These are phyloP conservation scores for Physeter macrocephalus DNA, from an alignment of 2,113 vertebrate species.

Conservation along the genomic window DNA sequence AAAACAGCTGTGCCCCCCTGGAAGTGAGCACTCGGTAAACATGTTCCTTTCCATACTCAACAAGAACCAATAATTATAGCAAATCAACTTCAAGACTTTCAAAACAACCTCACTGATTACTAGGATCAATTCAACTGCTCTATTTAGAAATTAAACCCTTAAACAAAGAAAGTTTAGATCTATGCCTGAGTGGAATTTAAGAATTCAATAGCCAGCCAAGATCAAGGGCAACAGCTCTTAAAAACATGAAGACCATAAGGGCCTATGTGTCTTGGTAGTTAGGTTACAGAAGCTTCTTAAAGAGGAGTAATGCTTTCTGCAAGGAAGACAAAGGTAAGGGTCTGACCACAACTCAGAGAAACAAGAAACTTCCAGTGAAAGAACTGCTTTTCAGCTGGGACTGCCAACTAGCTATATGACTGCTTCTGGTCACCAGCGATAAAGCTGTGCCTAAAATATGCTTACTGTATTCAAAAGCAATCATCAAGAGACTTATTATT, in stretches of 20 bases:
- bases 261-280: not conserved
- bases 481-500: not conserved
- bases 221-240: not conserved
- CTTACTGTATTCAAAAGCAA: slow-evolving; percentile 23
- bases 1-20: not conserved
- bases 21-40: not conserved
- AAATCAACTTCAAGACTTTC: slow-evolving; percentile 10
- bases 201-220: not conserved
- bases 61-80: not conserved
- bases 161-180: slow-evolving; percentile 5
- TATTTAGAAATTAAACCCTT: not conserved
- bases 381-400: not conserved
- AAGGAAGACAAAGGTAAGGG: not conserved
- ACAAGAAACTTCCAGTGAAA: not conserved
- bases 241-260: not conserved
- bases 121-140: slow-evolving; percentile 19
- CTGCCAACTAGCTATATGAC: not conserved
- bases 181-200: not conserved
- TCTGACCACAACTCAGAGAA: not conserved
- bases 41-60: not conserved
- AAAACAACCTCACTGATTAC: slow-evolving; percentile 19
- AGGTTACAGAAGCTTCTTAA: not conserved
- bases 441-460: slow-evolving; percentile 44
- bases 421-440: not conserved
- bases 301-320: not conserved